Conservation (phyloP, 2,888 invertebrate genomes). For the Drosophila conformis region DNA sequence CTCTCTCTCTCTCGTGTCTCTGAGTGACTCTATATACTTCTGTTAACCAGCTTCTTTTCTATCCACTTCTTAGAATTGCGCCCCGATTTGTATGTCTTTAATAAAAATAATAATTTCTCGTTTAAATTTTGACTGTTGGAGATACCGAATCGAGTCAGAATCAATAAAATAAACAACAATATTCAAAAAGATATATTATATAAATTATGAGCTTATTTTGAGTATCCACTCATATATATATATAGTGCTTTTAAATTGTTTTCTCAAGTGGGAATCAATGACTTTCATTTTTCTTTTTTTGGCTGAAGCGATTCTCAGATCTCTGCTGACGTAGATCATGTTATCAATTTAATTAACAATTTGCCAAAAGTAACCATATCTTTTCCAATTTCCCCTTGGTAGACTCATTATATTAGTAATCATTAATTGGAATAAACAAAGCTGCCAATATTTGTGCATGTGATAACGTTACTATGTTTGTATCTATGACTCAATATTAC, state of each 20-base stretch:
- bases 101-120: slow-evolving; percentile 41
- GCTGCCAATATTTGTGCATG: not conserved
- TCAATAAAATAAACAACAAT: not conserved
- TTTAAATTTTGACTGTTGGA: slow-evolving; percentile 4
- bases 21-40: no score
- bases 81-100: slow-evolving; percentile 44
- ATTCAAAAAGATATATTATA: no score
- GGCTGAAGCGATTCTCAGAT: not conserved
- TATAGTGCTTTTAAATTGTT: not conserved
- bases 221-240: no score
- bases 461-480: not conserved
- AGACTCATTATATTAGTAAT: not conserved
- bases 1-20: not conserved
- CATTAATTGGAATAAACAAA: not conserved
- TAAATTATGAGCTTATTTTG: not conserved
- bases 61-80: slow-evolving; percentile 16
- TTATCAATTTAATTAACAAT: not conserved
- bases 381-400: not conserved
- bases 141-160: not conserved
- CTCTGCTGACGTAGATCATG: not conserved
- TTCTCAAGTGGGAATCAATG: not conserved
- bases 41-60: not conserved
- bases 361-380: not conserved
- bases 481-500: not conserved
- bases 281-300: not conserved